A percentile compares a stretch with the other conserved stretches of the same genome.
Conservation (phyloP, 1,140 invertebrate species). For the Aethina tumida region DNA sequence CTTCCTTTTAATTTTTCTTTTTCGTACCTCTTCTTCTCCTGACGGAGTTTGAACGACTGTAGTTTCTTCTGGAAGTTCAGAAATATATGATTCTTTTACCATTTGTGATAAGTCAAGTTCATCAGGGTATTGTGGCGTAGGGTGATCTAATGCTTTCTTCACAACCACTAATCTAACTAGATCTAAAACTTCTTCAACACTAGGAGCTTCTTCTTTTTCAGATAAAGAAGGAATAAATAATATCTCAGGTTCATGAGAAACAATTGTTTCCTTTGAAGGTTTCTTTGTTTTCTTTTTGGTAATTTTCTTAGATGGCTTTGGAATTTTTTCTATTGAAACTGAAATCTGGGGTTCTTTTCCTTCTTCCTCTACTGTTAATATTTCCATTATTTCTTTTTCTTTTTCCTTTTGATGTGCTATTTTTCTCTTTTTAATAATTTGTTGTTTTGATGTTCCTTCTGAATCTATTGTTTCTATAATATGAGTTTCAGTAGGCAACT, state of each 20-base stretch:
- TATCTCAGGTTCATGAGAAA: slow-evolving; percentile 17
- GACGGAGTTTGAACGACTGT: slow-evolving; percentile 7
- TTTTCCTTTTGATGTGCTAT: no score
- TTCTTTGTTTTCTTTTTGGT: slow-evolving; percentile 15
- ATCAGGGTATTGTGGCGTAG: slow-evolving; percentile 21
- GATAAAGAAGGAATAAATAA: slow-evolving; percentile 22
- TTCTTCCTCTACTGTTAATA: no score
- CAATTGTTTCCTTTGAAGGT: slow-evolving; percentile 13
- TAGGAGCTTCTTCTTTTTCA: slow-evolving; percentile 16
- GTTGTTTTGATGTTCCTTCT: slow-evolving; percentile 3
- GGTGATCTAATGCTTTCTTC: slow-evolving; percentile 21
- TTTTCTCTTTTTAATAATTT: slow-evolving; percentile 8
- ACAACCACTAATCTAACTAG: slow-evolving; percentile 23
- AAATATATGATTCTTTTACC: slow-evolving; percentile 11
- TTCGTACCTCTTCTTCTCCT: slow-evolving; percentile 15
- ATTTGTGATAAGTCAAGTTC: slow-evolving; percentile 9
- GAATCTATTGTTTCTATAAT: slow-evolving; percentile 7
- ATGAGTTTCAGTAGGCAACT: slow-evolving; percentile 12
- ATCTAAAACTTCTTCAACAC: slow-evolving; percentile 20
- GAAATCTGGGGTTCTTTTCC: no score
- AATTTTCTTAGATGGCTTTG: no score
- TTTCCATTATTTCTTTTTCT: slow-evolving; percentile 7
- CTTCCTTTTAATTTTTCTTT: slow-evolving; percentile 18
- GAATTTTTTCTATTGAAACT: no score
- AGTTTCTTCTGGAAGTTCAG: slow-evolving; percentile 18